A percentile compares a stretch with the other conserved stretches of the same genome.
These are phyloP conservation scores for Vanessa tameamea DNA, from an alignment of 1,140 invertebrate species.

Conservation along the genomic window DNA sequence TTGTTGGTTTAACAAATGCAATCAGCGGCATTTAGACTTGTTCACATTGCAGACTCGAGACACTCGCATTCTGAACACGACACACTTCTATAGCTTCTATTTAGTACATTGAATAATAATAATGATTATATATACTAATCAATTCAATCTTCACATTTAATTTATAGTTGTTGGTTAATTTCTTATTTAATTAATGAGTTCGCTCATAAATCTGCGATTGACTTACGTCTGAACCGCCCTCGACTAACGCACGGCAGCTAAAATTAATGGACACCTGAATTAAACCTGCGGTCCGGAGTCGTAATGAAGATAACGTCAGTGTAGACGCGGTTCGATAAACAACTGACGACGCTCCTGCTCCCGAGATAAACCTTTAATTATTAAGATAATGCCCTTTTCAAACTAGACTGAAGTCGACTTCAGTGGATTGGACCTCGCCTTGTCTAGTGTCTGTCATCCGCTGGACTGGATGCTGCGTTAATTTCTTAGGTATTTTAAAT, in stretches of 20 bases:
- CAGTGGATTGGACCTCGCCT: constrained; percentile 18
- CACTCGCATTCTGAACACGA: neutral
- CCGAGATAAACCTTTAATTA: constrained; percentile 72
- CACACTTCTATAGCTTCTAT: too few relatives aligned
- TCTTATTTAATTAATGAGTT: neutral
- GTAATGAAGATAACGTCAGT: constrained; percentile 74
- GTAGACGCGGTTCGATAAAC: constrained; percentile 65
- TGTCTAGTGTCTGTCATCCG: constrained; percentile 20
- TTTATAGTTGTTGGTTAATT: too few relatives aligned
- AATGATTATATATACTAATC: too few relatives aligned
- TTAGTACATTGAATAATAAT: too few relatives aligned
- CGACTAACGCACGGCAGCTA: constrained; percentile 54
- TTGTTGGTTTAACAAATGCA: constrained; percentile 69
- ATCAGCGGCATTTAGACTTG: constrained; percentile 21
- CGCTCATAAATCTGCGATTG: neutral
- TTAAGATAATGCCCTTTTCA: constrained; percentile 60
- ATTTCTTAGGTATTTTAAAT: neutral
- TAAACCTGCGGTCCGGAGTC: constrained; percentile 63
- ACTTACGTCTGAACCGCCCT: constrained; percentile 14
- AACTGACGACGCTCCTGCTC: constrained; percentile 66
- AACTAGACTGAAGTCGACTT: constrained; percentile 42
- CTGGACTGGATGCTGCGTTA: constrained; percentile 3
- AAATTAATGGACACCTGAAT: constrained; percentile 76
- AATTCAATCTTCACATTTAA: too few relatives aligned
- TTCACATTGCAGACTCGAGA: neutral